These are phyloP conservation scores for Epinephelus fuscoguttatus DNA, from an alignment of 2,113 vertebrate species.

Conservation along the genomic window DNA sequence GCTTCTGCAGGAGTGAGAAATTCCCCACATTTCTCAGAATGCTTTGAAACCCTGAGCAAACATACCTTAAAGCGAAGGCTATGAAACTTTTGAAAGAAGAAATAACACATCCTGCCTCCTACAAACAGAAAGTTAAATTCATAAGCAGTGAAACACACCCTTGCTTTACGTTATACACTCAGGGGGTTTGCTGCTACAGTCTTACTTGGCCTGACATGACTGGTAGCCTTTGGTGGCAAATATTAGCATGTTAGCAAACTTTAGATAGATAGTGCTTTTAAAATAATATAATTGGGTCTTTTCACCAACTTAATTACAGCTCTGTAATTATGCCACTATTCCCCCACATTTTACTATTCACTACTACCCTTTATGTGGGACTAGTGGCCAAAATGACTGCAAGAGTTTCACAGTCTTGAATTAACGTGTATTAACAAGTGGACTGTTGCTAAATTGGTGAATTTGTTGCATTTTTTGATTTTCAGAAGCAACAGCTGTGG, in stretches of 20 bases:
- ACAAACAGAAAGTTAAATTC: not conserved
- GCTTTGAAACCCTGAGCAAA: slow-evolving; percentile 13
- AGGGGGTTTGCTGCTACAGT: not conserved
- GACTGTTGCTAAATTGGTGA: too few species aligned
- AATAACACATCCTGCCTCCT: not conserved
- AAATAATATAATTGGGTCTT: not conserved
- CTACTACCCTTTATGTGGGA: too few species aligned
- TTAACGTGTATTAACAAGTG: too few species aligned
- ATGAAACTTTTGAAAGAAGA: not conserved
- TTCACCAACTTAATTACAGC: not conserved
- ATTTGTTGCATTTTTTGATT: too few species aligned
- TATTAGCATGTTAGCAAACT: too few species aligned
- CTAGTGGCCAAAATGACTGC: too few species aligned
- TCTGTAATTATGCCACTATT: not conserved
- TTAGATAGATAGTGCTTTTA: not conserved
- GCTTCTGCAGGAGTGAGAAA: not conserved
- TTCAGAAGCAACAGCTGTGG: too few species aligned
- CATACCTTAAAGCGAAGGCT: not conserved
- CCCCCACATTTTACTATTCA: too few species aligned
- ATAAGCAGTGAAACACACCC: not conserved
- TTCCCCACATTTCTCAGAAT: not conserved
- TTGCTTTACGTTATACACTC: not conserved
- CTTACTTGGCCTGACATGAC: not conserved
- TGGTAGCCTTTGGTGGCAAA: too few species aligned
- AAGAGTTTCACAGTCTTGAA: too few species aligned